phyloP scores from a whole-genome alignment of 2,888 invertebrate genomes.

The Ichneumoninae sp. region DNA sequence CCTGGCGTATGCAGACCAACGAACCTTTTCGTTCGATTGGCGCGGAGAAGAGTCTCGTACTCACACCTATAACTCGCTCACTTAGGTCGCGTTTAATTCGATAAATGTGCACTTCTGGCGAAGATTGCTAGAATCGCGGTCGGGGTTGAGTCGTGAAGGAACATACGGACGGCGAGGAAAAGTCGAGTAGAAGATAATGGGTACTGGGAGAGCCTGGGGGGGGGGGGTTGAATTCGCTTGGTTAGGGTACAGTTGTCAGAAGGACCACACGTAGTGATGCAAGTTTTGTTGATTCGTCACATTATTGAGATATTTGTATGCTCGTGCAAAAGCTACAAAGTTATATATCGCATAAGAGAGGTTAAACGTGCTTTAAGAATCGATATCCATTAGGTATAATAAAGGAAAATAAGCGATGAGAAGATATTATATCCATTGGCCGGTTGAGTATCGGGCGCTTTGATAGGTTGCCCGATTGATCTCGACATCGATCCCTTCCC shows the following conservation, averaged over 20 bases:
- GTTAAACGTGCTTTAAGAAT: constrained; percentile 35
- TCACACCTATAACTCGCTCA: constrained; percentile 60
- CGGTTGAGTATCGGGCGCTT: constrained; percentile 51
- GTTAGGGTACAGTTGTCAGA: constrained; percentile 4
- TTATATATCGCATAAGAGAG: constrained; percentile 3
- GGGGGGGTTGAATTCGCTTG: constrained; percentile 2
- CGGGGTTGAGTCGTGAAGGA: constrained; percentile 8
- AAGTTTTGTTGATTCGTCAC: constrained; percentile 4
- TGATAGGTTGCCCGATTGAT: constrained; percentile 59
- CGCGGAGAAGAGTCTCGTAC: constrained; percentile 59
- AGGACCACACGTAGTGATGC: constrained; percentile 3
- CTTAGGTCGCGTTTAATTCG: constrained; percentile 74
- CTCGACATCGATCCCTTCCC: constrained; percentile 54
- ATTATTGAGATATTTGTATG: constrained; percentile 5
- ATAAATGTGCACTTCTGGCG: constrained; percentile 72
- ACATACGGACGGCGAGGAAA: constrained; percentile 4
- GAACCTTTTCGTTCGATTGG: constrained; percentile 38
- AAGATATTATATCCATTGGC: constrained; percentile 47
- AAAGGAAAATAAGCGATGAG: constrained; percentile 52
- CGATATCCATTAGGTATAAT: constrained; percentile 56
- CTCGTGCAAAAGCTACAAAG: constrained; percentile 13
- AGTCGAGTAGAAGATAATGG: constrained; percentile 22
- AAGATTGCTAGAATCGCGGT: constrained; percentile 69
- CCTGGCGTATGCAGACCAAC: constrained; percentile 49
- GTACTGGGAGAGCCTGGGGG: neutral